Conservation (phyloP, 2,888 invertebrate genomes). For the Lumbricus terrestris region DNA sequence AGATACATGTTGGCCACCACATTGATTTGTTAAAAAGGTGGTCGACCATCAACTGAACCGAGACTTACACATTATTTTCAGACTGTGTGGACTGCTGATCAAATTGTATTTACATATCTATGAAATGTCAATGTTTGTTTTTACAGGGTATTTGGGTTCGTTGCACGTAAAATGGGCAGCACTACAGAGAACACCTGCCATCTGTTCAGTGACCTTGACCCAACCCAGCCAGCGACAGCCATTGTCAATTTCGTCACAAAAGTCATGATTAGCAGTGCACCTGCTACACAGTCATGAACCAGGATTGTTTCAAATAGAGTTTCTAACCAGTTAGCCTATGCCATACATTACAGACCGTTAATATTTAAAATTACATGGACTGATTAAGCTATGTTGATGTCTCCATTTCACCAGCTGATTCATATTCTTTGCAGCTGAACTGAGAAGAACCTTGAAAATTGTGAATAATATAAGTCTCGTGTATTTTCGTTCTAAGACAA, state of each 20-base stretch:
- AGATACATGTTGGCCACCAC: not conserved
- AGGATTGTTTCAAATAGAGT: not conserved
- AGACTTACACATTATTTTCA: not conserved
- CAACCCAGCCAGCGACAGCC: slow-evolving; percentile 86
- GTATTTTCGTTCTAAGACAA: not conserved
- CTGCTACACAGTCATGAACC: not conserved
- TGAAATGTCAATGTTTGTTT: not conserved
- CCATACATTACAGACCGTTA: not conserved
- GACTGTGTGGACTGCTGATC: not conserved
- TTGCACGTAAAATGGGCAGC: slow-evolving; percentile 82
- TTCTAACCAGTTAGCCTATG: not conserved
- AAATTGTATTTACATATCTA: not conserved
- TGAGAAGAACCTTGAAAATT: not conserved
- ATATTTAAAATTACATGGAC: not conserved
- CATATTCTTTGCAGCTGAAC: not conserved
- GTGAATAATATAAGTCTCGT: not conserved
- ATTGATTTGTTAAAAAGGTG: not conserved
- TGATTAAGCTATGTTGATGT: not conserved
- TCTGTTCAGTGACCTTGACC: slow-evolving; percentile 91
- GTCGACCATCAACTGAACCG: not conserved
- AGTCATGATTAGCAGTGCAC: slow-evolving; percentile 50
- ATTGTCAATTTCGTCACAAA: slow-evolving; percentile 71
- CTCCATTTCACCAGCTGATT: not conserved
- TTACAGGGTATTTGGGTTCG: slow-evolving; percentile 84
- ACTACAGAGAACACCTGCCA: slow-evolving; percentile 94